Evolutionary conservation across 2,797 vertebrate genomes (phyloP).

Genomic region (Danio choprae): DNA sequence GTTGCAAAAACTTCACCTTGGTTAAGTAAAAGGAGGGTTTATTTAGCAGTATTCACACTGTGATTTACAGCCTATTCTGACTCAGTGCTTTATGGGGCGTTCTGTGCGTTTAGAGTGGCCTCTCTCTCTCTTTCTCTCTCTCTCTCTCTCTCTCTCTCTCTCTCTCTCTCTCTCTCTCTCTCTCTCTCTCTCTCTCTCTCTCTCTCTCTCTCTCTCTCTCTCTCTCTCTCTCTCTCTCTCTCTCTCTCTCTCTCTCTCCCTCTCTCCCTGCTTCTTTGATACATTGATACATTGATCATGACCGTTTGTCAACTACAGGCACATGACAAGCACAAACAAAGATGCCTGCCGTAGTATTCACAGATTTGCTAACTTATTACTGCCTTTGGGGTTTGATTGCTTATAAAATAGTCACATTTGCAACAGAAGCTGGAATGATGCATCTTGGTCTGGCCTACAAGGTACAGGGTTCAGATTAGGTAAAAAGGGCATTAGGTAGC

Average conservation of each 20-base stretch:
- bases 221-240: slow-evolving; percentile 49
- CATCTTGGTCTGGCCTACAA: no score
- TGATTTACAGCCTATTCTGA: slow-evolving; percentile 79
- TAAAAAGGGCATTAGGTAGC: neutral
- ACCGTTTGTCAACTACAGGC: slow-evolving; percentile 70
- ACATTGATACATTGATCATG: slow-evolving; percentile 69
- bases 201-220: slow-evolving; percentile 50
- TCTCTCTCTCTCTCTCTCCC: slow-evolving; percentile 37
- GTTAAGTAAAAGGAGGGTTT: slow-evolving; percentile 64
- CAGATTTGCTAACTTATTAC: slow-evolving; percentile 42
- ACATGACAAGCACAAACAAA: slow-evolving; percentile 70
- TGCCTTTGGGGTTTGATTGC: neutral
- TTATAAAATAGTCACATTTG: neutral
- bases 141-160: slow-evolving; percentile 43
- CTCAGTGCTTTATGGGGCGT: slow-evolving; percentile 77
- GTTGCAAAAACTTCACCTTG: slow-evolving; percentile 72
- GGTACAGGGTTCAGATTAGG: no score
- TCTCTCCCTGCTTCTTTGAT: slow-evolving; percentile 35
- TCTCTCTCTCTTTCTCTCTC: slow-evolving; percentile 45
- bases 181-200: slow-evolving; percentile 41
- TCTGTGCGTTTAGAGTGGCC: slow-evolving; percentile 70
- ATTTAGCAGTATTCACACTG: slow-evolving; percentile 65
- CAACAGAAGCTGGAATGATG: neutral
- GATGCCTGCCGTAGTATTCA: slow-evolving; percentile 68
- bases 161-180: slow-evolving; percentile 51